phyloP scores from a whole-genome alignment of 2,797 vertebrate species.

The Crocidura indochinensis region DNA sequence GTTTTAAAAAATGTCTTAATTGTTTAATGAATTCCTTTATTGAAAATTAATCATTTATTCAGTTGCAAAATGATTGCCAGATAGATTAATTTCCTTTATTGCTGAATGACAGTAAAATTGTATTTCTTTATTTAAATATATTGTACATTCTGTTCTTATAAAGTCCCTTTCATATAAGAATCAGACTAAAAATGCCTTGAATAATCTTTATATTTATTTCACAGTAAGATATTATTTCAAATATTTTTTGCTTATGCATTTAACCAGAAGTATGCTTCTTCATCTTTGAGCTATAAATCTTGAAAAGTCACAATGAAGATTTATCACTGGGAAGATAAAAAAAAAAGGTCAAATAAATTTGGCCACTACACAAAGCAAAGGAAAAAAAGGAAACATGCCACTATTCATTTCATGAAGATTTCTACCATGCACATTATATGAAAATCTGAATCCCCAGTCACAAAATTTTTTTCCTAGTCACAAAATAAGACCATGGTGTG shows the following conservation, averaged over 20 bases:
- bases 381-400: not conserved
- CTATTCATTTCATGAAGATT: conserved; percentile 42
- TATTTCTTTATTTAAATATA: conserved; percentile 19
- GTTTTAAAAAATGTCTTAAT: not conserved
- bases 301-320: conserved; percentile 17
- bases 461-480: too few species aligned
- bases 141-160: not conserved
- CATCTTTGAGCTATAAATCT: not conserved
- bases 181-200: not conserved
- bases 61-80: conserved; percentile 16
- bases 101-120: not conserved
- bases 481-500: too few species aligned
- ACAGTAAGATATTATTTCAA: conserved; percentile 24
- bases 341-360: conserved; percentile 16
- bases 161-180: conserved; percentile 32
- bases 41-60: not conserved
- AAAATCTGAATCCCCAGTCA: not conserved
- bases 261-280: conserved; percentile 38
- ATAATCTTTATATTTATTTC: conserved; percentile 47
- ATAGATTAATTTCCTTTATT: not conserved
- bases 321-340: conserved; percentile 57
- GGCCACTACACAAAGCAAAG: not conserved
- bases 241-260: not conserved
- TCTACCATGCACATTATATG: conserved; percentile 3
- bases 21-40: not conserved